Evolutionary conservation across 2,797 vertebrate genomes (phyloP), one percentile per base, ranked within the genome.

Genomic region (Hozukius guyotensis): DNA sequence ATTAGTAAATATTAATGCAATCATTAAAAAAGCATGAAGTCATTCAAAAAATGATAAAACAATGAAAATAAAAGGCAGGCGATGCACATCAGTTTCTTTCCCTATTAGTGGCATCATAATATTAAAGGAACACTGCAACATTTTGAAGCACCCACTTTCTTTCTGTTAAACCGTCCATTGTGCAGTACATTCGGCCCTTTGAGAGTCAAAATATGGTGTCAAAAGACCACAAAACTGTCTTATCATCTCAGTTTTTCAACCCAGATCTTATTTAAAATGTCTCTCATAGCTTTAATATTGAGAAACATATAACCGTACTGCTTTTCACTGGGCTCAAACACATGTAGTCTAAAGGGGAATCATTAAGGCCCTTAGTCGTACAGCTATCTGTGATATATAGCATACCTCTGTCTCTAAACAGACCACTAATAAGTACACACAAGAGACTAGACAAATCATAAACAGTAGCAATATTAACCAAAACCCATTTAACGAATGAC

Each of bases 111-210:
- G n/a, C 27, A 18, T 12, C 5, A 64, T 27, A 66, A n/a, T 16
- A 64, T 42, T 12, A 34, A 74, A 61, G 31, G 29, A 49, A 55
- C 4, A 55, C 2, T 31, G 1, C 27, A 3, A 12, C 16, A 53
- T 32, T 68, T 68, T 6, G 4, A 18, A 32, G 59, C 59, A n/a
- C 6, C 2, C 27, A 22, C 20, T 46, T n/a, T 0, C 6, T 67
- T 31, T 3, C 2, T 52, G n/a, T 68, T 22, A 53, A 24, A 55
- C 13, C 0, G 7, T 24, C 8, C 1, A 0, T 70, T 70, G 1
- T 3, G n/a, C 14, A 57, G 24, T 55, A 10, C 1, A 2, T 55
- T 0, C 6, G 2, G 0, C 1, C 4, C 8, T 36, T 70, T 24
- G 32, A 57, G 22, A 38, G 6, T 5, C 11, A 29, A 71, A 57